These are phyloP conservation scores for Drymodes brunneopygia DNA, from an alignment of 2,113 vertebrate species.

Conservation along the genomic window DNA sequence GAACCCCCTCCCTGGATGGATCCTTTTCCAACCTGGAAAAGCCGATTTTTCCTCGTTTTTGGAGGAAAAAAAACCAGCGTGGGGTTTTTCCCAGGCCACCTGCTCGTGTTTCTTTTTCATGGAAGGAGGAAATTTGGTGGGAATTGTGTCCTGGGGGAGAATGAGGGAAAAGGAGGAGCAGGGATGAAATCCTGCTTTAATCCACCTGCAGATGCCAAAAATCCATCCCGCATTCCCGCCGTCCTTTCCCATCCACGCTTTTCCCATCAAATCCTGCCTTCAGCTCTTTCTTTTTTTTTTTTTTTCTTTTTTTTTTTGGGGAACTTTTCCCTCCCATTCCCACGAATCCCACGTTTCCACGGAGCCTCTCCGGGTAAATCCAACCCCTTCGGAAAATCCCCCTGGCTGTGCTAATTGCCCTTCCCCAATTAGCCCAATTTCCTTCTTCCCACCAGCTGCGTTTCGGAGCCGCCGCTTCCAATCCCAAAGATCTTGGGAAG, in stretches of 20 bases:
- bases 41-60: neutral
- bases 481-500: too few relatives aligned
- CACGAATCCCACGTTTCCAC: fast-evolving
- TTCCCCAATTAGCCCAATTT: conserved; percentile 17
- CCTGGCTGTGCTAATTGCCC: neutral
- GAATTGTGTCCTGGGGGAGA: neutral
- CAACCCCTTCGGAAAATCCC: neutral
- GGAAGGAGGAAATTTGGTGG: neutral
- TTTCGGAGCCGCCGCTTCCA: neutral
- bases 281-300: neutral
- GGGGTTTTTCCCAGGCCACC: neutral
- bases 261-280: neutral
- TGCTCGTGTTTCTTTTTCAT: neutral
- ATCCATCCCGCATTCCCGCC: neutral
- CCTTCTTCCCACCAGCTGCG: neutral
- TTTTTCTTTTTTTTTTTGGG: too few relatives aligned
- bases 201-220: neutral
- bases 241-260: fast-evolving
- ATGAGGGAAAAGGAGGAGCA: neutral
- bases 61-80: neutral
- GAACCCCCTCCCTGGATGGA: fast-evolving
- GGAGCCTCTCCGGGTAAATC: neutral
- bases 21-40: neutral
- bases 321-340: neutral
- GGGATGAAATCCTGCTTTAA: neutral